phyloP scores from a whole-genome alignment of 2,797 vertebrate genomes.

The Prunella strophiata region DNA sequence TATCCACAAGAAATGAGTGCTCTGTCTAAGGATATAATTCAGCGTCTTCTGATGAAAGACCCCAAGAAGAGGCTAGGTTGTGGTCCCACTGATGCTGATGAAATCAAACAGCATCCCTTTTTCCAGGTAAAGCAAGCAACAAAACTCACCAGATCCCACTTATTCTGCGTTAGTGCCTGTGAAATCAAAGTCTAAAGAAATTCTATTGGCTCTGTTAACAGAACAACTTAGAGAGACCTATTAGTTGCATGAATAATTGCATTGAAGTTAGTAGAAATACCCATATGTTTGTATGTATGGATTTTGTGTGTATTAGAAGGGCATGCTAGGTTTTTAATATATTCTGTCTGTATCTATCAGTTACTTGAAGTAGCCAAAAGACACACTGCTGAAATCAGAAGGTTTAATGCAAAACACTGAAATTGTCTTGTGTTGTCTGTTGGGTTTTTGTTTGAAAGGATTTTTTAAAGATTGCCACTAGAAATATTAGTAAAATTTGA shows the following conservation, averaged over 20 bases:
- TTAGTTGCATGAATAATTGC: not conserved
- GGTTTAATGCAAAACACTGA: not conserved
- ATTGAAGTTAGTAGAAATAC: not conserved
- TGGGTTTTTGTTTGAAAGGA: not conserved
- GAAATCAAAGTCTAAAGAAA: not conserved
- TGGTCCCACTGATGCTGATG: conserved; percentile 86
- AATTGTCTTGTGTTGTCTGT: not conserved
- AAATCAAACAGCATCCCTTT: conserved; percentile 93
- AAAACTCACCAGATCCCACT: not conserved
- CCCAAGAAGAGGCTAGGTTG: conserved; percentile 94
- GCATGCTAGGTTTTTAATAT: not conserved
- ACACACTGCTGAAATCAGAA: not conserved
- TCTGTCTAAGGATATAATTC: conserved; percentile 92
- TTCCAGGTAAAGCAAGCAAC: conserved; percentile 85
- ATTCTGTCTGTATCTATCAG: not conserved
- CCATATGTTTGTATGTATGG: not conserved
- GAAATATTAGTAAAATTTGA: not conserved
- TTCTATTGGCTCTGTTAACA: not conserved
- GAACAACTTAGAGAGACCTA: not conserved
- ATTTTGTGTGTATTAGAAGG: not conserved
- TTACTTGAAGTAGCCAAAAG: not conserved
- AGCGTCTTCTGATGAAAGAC: conserved; percentile 91
- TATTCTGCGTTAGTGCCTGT: not conserved
- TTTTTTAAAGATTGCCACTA: not conserved
- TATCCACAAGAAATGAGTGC: conserved; percentile 93